Evolutionary conservation across 2,797 vertebrate genomes (phyloP), one percentile per base, ranked within the genome.

Genomic region (Rhadinocentrus ornatus): DNA sequence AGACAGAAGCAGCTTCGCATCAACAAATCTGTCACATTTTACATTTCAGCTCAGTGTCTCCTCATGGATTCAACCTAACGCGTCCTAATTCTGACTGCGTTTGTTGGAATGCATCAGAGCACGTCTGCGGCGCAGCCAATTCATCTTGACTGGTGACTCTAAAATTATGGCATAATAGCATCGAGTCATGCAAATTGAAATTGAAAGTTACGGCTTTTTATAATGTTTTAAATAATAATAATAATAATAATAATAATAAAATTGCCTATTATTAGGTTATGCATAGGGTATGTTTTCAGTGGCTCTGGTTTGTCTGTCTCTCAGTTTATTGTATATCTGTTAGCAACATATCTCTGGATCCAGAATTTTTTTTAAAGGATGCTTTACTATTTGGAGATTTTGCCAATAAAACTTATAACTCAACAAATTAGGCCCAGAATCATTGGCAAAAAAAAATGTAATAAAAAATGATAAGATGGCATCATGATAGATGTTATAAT

Each of bases 51-150:
- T 81, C 71, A 35, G 62, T 15, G 1, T 83, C 55, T 74, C 41
- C 78, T 81, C 80, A 2, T 65, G 77, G 80, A 80, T 75, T 59
- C 16, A 10, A 62, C 55, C 85, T 58, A 57, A 65, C 18, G 29
- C 5, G 79, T 78, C 75, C 86, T 79, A 64, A 81, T 89, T 89
- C 75, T 69, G 79, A 80, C 75, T 81, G 39, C 2, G 58, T 61
- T 72, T 65, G 65, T 53, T 73, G 46, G 37, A 68, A 62, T 66
- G 64, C 50, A 57, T 85, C 77, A 77, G 66, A 77, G 69, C 1
- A 16, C 65, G 48, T 77, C 54, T 66, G 73, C 55, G 58, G 44
- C 56, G n/a, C 55, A 31, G 77, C 62, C 71, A 67, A 81, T 63
- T 64, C 71, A 18, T 68, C 69, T 61, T 67, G 80, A 81, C 75